phyloP scores from a whole-genome alignment of 2,113 vertebrate species.

The Chitala chitala region DNA sequence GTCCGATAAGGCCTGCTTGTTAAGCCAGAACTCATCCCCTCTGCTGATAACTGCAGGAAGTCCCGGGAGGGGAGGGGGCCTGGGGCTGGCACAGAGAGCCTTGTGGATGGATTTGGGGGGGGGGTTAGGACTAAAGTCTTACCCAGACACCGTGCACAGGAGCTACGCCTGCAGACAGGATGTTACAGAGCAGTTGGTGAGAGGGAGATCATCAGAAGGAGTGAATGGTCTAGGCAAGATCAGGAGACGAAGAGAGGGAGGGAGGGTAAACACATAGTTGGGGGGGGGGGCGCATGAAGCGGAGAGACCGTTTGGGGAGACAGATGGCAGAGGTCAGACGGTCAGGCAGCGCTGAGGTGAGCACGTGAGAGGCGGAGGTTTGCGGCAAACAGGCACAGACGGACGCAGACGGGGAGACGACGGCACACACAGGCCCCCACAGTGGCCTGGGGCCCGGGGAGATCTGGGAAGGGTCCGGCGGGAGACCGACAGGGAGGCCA shows the following conservation, averaged over 20 bases:
- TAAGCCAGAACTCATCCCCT: slow-evolving; percentile 14
- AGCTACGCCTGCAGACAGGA: not conserved
- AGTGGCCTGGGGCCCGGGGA: slow-evolving; percentile 14
- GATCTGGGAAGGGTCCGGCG: slow-evolving; percentile 42
- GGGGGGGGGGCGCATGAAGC: not conserved
- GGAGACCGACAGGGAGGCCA: slow-evolving; percentile 67
- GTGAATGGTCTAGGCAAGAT: not conserved
- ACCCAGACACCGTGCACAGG: not conserved
- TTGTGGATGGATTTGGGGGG: not conserved
- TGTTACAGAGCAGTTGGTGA: not conserved
- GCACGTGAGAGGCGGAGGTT: slow-evolving; percentile 20
- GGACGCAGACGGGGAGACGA: not conserved
- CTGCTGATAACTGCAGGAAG: not conserved
- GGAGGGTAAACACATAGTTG: slow-evolving; percentile 11
- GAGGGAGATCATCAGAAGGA: not conserved
- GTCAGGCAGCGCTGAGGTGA: slow-evolving; percentile 27
- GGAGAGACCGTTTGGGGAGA: slow-evolving; percentile 17
- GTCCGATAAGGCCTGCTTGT: slow-evolving; percentile 24
- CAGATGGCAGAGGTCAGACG: slow-evolving; percentile 15
- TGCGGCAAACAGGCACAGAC: not conserved
- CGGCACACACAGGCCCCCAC: not conserved
- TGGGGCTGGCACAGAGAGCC: not conserved
- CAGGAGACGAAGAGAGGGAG: slow-evolving; percentile 41
- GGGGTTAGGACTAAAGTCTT: not conserved
- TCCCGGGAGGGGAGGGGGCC: not conserved